A percentile compares a stretch with the other conserved stretches of the same genome.
phyloP scores from a whole-genome alignment of 2,113 vertebrate species.

The Scartelaos histophorus region DNA sequence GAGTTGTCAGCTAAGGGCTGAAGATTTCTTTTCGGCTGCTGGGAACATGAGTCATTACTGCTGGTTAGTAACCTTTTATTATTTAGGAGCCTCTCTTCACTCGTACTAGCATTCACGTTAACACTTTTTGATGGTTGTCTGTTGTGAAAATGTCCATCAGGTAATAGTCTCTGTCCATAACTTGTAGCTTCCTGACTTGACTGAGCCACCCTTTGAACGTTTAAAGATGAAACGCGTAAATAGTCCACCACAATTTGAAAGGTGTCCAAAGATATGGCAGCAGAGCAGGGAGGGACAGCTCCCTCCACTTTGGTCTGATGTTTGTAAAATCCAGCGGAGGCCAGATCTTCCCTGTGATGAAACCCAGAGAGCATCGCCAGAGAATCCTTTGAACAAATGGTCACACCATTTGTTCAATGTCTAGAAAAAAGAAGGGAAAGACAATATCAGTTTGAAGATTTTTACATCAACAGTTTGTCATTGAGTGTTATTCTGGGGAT shows the following conservation, averaged over 20 bases:
- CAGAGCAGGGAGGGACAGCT: background rate
- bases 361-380: conserved; percentile 13
- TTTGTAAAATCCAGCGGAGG: background rate
- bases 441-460: background rate
- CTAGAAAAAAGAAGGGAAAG: conserved; percentile 29
- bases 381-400: conserved; percentile 17
- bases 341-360: background rate
- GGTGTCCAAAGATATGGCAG: background rate
- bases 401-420: background rate
- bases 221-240: too few species aligned
- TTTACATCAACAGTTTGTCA: background rate
- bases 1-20: background rate
- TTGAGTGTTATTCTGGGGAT: background rate
- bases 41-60: background rate
- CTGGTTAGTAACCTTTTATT: background rate
- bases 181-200: background rate
- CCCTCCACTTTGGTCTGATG: background rate
- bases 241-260: background rate
- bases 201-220: background rate
- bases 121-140: background rate
- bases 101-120: background rate
- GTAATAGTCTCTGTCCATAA: background rate
- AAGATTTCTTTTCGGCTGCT: background rate
- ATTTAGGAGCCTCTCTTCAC: background rate
- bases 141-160: background rate